Evolutionary conservation across 2,888 invertebrate species (phyloP).

Genomic region (Salticus scenicus): DNA sequence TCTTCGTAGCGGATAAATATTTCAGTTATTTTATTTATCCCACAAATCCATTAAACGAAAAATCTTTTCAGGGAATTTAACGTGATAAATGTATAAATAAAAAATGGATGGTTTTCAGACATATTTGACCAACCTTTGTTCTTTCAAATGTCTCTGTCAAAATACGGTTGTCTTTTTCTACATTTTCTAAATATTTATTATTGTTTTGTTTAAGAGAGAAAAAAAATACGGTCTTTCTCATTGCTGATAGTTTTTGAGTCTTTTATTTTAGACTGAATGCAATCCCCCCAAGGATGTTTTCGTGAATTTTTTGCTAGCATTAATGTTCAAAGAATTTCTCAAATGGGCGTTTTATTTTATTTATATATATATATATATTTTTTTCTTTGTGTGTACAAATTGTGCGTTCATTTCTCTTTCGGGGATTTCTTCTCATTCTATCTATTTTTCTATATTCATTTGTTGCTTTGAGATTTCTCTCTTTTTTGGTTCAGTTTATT

Average conservation of each 20-base stretch:
- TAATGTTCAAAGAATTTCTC: slow-evolving; percentile 20
- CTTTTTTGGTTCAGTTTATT: not conserved
- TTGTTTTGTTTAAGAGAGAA: slow-evolving; percentile 8
- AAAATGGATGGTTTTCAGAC: not conserved
- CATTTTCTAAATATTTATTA: slow-evolving; percentile 23
- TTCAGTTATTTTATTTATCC: too few species aligned
- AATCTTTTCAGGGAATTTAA: slow-evolving; percentile 2
- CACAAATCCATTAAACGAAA: slow-evolving; percentile 8
- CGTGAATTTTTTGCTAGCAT: not conserved
- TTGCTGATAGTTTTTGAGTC: slow-evolving; percentile 30
- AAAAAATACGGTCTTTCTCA: not conserved
- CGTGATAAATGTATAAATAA: too few species aligned
- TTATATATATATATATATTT: not conserved
- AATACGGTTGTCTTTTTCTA: slow-evolving; percentile 13
- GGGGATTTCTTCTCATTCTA: not conserved
- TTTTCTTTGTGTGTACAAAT: not conserved
- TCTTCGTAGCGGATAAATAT: too few species aligned
- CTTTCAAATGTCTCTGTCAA: too few species aligned
- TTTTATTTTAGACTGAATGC: slow-evolving; percentile 13
- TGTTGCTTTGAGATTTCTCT: not conserved
- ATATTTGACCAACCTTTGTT: not conserved
- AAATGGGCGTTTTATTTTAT: slow-evolving; percentile 30
- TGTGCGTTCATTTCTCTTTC: not conserved
- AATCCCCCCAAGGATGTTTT: slow-evolving; percentile 15
- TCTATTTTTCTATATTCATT: not conserved